Evolutionary conservation across 2,888 invertebrate species (phyloP).

Genomic region (Ryuthela nishihirai): DNA sequence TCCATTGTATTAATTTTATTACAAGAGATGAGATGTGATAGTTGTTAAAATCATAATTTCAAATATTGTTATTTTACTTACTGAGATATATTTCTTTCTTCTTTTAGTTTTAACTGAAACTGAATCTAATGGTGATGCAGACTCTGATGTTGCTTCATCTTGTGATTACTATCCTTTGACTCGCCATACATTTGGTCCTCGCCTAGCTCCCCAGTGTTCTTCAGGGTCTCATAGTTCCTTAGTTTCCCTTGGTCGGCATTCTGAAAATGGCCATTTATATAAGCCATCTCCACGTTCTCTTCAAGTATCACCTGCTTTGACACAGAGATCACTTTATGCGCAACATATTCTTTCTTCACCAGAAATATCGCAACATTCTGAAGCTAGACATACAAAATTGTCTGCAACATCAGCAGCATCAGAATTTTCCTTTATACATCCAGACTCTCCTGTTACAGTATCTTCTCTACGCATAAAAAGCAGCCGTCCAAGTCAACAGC

Average conservation of each 20-base stretch:
- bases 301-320: constrained; percentile 39
- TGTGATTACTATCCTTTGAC: constrained; percentile 33
- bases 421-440: constrained; percentile 43
- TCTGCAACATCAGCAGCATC: constrained; percentile 40
- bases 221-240: constrained; percentile 38
- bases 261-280: constrained; percentile 27
- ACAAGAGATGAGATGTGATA: too few species aligned
- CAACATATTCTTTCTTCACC: constrained; percentile 41
- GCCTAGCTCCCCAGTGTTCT: constrained; percentile 41
- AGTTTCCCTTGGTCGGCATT: constrained; percentile 32
- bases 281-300: constrained; percentile 39
- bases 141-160: constrained; percentile 26
- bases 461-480: constrained; percentile 25
- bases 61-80: too few species aligned
- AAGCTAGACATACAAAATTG: constrained; percentile 3
- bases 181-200: constrained; percentile 36
- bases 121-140: constrained; percentile 30
- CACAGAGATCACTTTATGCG: constrained; percentile 42
- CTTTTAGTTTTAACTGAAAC: constrained; percentile 32
- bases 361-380: constrained; percentile 25
- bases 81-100: too few species aligned
- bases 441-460: constrained; percentile 38
- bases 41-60: too few species aligned
- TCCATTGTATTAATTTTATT: too few species aligned
- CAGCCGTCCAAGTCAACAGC: constrained; percentile 8